A percentile compares a stretch with the other conserved stretches of the same genome.
These are phyloP conservation scores for Cecropterus lyciades DNA, from an alignment of 1,140 invertebrate genomes.

Conservation along the genomic window DNA sequence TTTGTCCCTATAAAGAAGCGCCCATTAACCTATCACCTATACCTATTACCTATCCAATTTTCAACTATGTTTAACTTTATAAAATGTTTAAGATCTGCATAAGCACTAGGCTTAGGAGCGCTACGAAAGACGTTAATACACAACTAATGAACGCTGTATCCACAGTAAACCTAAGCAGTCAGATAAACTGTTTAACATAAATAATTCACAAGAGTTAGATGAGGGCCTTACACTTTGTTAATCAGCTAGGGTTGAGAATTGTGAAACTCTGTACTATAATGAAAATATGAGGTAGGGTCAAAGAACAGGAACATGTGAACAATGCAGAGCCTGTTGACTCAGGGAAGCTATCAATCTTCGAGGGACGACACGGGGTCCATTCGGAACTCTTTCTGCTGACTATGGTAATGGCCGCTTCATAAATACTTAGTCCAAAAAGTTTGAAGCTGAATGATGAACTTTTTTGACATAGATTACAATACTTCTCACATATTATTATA, in stretches of 20 bases:
- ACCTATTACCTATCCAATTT: no score
- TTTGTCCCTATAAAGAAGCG: no score
- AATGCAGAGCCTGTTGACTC: conserved; percentile 51
- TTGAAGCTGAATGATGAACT: conserved; percentile 34
- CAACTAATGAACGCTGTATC: no score
- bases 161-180: no score
- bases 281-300: conserved; percentile 55
- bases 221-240: background rate
- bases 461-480: conserved; percentile 12
- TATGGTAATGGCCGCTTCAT: conserved; percentile 63
- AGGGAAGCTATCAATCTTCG: conserved; percentile 68
- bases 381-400: conserved; percentile 64
- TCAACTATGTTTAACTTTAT: no score
- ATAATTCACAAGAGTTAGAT: background rate
- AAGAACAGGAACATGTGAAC: conserved; percentile 53
- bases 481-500: no score
- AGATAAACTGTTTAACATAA: no score
- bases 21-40: no score
- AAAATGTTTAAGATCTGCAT: no score
- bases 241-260: conserved; percentile 44
- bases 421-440: conserved; percentile 59
- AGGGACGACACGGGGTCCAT: conserved; percentile 64
- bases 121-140: no score
- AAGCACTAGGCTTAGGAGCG: no score
- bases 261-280: conserved; percentile 52